Evolutionary conservation across 1,140 invertebrate species (phyloP), one percentile per base, ranked within the genome.

Genomic region (Ladona fulva): DNA sequence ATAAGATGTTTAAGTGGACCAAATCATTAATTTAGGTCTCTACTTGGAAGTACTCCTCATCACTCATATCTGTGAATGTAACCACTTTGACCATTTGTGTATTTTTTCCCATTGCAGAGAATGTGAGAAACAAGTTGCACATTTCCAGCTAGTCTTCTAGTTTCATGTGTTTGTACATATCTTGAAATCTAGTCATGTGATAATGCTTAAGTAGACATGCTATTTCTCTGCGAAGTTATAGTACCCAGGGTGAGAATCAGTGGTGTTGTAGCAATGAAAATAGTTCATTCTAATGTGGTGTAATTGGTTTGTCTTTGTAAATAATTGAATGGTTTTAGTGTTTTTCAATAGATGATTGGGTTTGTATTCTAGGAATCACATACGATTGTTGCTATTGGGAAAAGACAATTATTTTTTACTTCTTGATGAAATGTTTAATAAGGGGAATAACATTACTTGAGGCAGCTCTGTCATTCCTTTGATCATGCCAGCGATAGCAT

Each of bases 161-260:
- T 66, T 66, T 66, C 52, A 66, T 66, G 52, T 66, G 14, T 22
- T 66, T 66, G 52, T 66, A 66, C 52, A 66, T 66, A 66, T 66
- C 52, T 3, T 66, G 52, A 66, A 19, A 12, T 66, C 52, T 66
- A 66, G 52, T 66, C 52, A 22, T 66, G 52, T 66, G 52, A 66
- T 66, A 66, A 3, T 6, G 52, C 52, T 66, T 66, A 22, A 66
- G 14, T 66, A 66, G n/a, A 19, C n/a, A 22, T 66, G 12, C 1
- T 6, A 66, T 66, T 66, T 22, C 52, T 66, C 14, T 6, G 52
- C 10, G 44, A 52, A 19, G 3, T 22, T 19, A 66, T 66, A 12
- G 52, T 22, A 66, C 5, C 16, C 14, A 22, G 52, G 52, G 12
- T 66, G 5, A 66, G 14, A 5, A 19, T 66, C n/a, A 11, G 19